Base-by-base conservation (phyloP, 64 coral and sea anemone species). In the Dendronephthya gigantea region DNA sequence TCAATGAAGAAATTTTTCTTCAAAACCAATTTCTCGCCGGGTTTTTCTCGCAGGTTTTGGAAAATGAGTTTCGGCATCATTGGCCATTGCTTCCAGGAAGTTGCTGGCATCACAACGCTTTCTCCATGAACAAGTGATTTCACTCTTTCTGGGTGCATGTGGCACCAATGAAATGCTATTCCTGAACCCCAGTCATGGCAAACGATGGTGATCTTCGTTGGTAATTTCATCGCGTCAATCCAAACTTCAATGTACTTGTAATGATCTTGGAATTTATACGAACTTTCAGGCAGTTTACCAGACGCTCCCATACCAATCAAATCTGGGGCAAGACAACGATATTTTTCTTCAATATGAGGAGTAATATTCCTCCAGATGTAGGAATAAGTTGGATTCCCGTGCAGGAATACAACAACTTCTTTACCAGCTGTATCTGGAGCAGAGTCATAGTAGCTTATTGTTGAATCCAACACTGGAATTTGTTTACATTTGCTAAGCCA, bases 291-390 rank as follows among this genome's bases (percentile, higher is more conserved):
- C 9, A 34, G 15, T 13, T 35, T 29, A 36, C 72, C 58, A 12
- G 85, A 86, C 5, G 23, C 41, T 49, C 85, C 85, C 85, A 86
- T 86, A 4, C 85, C 85, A 36, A 86, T 86, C 34, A 86, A 55
- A 29, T 86, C 85, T 13, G 58, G 85, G 12, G 85, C 85, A 3
- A 86, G 7, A 43, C 85, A 86, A 14, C 85, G 55, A 6, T 28
- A 49, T 19, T 0, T 17, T 36, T 13, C 34, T 25, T 62, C 85
- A 16, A 70, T 36, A 45, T 13, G 33, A 70, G 85, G 85, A 0
- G 40, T 86, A 68, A 86, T 47, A 33, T 86, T 86, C 17, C 85
- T 62, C 85, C 85, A 86, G 25, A 86, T 31, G 37, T 86, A 86
- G 9, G 32, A 40, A 9, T 49, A 86, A 2, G 85, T 70, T 35